phyloP scores from a whole-genome alignment of 2,888 invertebrate genomes.

The Seladonia tumulorum region DNA sequence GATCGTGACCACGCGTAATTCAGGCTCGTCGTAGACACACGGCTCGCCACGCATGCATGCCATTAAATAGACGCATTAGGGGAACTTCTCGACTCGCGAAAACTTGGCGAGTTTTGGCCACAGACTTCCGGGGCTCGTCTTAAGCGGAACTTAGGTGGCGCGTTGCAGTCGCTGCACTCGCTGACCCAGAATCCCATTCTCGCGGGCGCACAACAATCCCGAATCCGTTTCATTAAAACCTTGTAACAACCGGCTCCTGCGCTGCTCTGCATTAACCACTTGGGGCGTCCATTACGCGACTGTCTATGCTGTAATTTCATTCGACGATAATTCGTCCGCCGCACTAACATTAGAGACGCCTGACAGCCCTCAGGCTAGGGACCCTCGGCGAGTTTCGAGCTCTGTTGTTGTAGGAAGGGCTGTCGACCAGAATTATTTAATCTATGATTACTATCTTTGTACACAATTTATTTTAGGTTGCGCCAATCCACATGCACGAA shows the following conservation, averaged over 20 bases:
- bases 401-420: neutral
- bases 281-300: slow-evolving; percentile 3
- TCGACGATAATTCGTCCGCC: neutral
- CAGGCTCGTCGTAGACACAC: slow-evolving; percentile 10
- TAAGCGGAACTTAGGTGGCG: slow-evolving; percentile 6
- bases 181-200: slow-evolving; percentile 26
- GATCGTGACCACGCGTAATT: neutral
- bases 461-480: neutral
- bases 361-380: neutral
- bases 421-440: neutral
- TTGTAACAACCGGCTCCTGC: neutral
- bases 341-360: neutral
- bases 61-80: slow-evolving; percentile 41
- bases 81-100: neutral
- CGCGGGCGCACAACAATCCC: slow-evolving; percentile 29
- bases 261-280: neutral
- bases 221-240: slow-evolving; percentile 32
- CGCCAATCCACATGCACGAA: too few relatives aligned
- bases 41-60: neutral
- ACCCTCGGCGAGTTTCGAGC: neutral
- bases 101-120: slow-evolving; percentile 4
- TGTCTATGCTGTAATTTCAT: slow-evolving; percentile 39
- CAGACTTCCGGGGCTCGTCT: slow-evolving; percentile 12
- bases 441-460: neutral
- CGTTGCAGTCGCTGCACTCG: neutral